Base-by-base conservation (phyloP, 1,140 invertebrate genomes). In the Atta cephalotes region DNA sequence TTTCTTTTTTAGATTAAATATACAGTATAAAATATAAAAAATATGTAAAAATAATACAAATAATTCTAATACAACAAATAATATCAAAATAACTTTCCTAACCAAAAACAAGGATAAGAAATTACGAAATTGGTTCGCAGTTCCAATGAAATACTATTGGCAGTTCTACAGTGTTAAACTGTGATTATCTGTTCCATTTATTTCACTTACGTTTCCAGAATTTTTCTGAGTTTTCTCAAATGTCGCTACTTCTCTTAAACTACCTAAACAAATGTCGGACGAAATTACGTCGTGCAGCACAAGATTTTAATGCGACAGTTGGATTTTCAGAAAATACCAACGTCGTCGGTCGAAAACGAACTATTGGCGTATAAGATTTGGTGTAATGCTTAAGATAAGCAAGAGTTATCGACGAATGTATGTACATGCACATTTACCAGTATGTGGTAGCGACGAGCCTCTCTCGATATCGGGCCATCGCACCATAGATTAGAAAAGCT, bases 401-500 rank as follows among this genome's bases (percentile, higher is more conserved):
- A 51, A 74, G 85, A 87, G 62, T 88, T 88, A 88, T 88, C 31
- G 85, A 70, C 53, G 18, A 25, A 51, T 70, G 25, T 76, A 70
- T 51, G 14, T 21, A 10, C 21, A 35, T 0, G n/a, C n/a, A 49
- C 39, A 53, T 1, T 45, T 12, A 45, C 21, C 10, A 18, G 9
- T 14, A 21, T 71, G 14, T 63, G 74, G 28, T 12, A 10, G 2
- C 53, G 70, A 88, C 80, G 86, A 86, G 70, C 60, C 53, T 56
- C 51, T 68, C 87, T 53, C 65, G 70, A 68, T 86, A 81, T 88
- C 74, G 68, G 51, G 9, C 49, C 25, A 81, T 71, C 49, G 65
- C 39, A 25, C 60, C 39, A 21, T 62, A 77, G 87, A 88, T 88
- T 88, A 86, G 85, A 74, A 74, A 62, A 88, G 76, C 70, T 28